Evolutionary conservation across 2,797 vertebrate species (phyloP).

Genomic region (Tinamus major): DNA sequence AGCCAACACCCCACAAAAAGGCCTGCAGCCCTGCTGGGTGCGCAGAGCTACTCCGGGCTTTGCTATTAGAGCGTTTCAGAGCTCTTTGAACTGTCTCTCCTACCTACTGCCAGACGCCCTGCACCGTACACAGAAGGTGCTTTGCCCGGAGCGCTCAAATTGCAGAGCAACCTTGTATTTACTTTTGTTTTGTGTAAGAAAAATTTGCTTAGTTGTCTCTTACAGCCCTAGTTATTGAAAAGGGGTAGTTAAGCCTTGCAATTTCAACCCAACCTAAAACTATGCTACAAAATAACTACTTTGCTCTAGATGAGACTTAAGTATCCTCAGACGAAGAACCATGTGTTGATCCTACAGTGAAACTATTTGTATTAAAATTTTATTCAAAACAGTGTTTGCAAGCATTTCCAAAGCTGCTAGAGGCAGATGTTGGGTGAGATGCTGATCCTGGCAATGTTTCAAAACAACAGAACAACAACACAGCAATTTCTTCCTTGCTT

Average conservation of each 20-base stretch:
- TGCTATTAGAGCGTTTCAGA: neutral
- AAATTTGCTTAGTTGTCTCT: neutral
- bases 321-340: neutral
- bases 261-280: neutral
- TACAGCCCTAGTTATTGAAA: neutral
- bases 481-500: neutral
- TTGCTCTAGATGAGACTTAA: neutral
- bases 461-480: neutral
- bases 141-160: neutral
- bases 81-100: neutral
- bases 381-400: neutral
- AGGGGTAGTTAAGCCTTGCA: neutral
- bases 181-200: neutral
- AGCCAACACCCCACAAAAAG: neutral
- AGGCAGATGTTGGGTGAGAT: neutral
- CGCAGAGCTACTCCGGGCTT: neutral
- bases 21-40: neutral
- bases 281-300: rapidly evolving
- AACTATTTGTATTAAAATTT: neutral
- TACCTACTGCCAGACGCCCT: neutral
- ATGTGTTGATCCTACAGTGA: neutral
- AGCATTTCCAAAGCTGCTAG: neutral
- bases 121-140: neutral
- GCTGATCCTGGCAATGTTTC: neutral
- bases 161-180: neutral